phyloP scores from a whole-genome alignment of 1,140 invertebrate genomes.

The Neotoxoptera formosana region DNA sequence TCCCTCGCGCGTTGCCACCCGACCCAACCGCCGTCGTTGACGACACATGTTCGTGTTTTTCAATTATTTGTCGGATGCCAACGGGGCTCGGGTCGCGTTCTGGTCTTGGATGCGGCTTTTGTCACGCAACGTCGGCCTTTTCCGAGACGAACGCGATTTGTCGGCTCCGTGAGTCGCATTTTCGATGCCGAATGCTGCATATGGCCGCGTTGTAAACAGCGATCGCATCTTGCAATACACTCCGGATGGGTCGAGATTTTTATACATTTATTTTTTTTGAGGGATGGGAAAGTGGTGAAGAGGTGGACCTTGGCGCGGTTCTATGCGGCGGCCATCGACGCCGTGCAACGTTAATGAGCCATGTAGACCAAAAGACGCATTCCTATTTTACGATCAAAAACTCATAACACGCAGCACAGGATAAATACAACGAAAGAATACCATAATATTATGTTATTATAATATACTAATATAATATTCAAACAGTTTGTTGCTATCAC shows the following conservation, averaged over 20 bases:
- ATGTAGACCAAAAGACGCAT: slow-evolving; percentile 35
- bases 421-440: background rate
- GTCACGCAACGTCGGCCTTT: background rate
- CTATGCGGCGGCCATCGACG: background rate
- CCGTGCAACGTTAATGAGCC: slow-evolving; percentile 22
- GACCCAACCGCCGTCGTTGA: background rate
- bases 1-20: background rate
- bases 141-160: background rate
- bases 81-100: no score
- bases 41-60: slow-evolving; percentile 30
- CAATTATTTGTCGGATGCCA: background rate
- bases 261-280: no score
- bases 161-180: background rate
- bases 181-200: background rate
- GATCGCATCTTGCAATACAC: background rate
- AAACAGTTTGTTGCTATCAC: background rate
- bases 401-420: background rate
- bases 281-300: background rate
- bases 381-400: background rate
- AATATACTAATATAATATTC: background rate
- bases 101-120: background rate
- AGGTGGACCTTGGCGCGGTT: background rate
- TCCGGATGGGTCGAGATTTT: background rate
- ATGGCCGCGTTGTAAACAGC: background rate
- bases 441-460: background rate